These are phyloP conservation scores for Amia ocellicauda DNA, from an alignment of 2,113 vertebrate species.

Conservation along the genomic window DNA sequence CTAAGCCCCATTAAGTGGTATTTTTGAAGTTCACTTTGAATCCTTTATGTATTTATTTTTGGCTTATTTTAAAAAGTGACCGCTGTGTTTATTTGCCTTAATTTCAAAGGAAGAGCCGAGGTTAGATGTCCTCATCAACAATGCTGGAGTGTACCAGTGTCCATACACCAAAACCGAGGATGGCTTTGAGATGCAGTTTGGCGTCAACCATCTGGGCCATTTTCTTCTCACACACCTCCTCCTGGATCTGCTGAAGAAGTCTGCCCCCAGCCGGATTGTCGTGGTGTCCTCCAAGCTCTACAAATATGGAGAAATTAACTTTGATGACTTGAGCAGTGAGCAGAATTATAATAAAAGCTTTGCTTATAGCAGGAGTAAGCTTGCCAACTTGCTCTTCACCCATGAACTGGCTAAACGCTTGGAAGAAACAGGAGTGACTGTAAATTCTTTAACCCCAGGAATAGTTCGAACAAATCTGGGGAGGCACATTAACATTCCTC, in stretches of 20 bases:
- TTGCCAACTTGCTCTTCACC: constrained; percentile 89
- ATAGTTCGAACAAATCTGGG: constrained; percentile 88
- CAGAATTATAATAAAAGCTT: constrained; percentile 80
- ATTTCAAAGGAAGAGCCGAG: constrained; percentile 77
- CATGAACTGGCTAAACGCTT: constrained; percentile 76
- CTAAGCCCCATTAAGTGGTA: too few species aligned
- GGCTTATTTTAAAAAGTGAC: too few species aligned
- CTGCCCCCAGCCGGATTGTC: constrained; percentile 83
- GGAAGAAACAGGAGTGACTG: constrained; percentile 76
- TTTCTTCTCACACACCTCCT: constrained; percentile 91
- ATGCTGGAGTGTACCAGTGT: constrained; percentile 90
- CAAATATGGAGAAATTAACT: constrained; percentile 90
- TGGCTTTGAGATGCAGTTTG: constrained; percentile 93
- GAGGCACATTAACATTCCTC: constrained; percentile 79
- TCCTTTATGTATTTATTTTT: too few species aligned
- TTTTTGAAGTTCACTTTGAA: too few species aligned
- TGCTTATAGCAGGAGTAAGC: constrained; percentile 89
- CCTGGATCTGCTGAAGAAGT: constrained; percentile 82
- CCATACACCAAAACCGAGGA: constrained; percentile 88
- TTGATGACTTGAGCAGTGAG: constrained; percentile 90
- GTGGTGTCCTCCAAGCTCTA: constrained; percentile 94
- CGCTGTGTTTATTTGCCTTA: constrained; percentile 32
- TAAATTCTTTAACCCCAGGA: constrained; percentile 86
- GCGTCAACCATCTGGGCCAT: constrained; percentile 92
- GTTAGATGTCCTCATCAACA: constrained; percentile 89